phyloP scores from a whole-genome alignment of 2,113 vertebrate genomes.

The Campylomormyrus numenius region DNA sequence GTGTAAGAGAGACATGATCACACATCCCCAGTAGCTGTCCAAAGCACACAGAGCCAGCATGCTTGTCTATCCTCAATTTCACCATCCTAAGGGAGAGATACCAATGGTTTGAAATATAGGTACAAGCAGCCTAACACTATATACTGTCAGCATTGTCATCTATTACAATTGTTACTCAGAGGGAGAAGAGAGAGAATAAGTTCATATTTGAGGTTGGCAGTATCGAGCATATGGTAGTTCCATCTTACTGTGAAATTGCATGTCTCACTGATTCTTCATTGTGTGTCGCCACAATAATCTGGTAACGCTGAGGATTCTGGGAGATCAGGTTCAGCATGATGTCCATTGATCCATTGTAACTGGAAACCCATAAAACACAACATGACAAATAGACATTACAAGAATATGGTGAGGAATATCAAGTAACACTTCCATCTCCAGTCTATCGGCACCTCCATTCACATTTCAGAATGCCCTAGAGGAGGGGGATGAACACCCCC shows the following conservation, averaged over 20 bases:
- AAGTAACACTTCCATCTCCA: neutral
- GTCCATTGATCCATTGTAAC: conserved; percentile 72
- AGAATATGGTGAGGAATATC: neutral
- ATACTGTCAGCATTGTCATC: neutral
- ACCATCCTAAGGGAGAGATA: conserved; percentile 57
- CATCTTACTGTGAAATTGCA: conserved; percentile 49
- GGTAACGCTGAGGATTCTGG: conserved; percentile 50
- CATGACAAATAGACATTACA: neutral
- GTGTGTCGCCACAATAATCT: conserved; percentile 80
- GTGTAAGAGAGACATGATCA: conserved; percentile 79
- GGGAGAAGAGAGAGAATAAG: neutral
- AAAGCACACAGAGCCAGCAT: conserved; percentile 66
- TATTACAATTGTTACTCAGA: neutral
- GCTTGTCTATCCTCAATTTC: conserved; percentile 60
- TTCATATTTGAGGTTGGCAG: conserved; percentile 2
- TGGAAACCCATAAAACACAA: conserved; percentile 37
- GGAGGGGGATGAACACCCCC: neutral
- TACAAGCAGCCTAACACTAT: neutral
- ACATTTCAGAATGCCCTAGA: neutral
- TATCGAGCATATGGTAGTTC: neutral
- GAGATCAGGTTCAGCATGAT: conserved; percentile 64
- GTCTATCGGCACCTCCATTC: neutral
- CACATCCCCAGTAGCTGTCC: conserved; percentile 88
- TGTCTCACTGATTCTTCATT: conserved; percentile 73
- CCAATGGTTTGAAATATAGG: neutral